These are phyloP conservation scores for Melanotaenia pygmaea DNA, from an alignment of 2,797 vertebrate species.

Conservation along the genomic window DNA sequence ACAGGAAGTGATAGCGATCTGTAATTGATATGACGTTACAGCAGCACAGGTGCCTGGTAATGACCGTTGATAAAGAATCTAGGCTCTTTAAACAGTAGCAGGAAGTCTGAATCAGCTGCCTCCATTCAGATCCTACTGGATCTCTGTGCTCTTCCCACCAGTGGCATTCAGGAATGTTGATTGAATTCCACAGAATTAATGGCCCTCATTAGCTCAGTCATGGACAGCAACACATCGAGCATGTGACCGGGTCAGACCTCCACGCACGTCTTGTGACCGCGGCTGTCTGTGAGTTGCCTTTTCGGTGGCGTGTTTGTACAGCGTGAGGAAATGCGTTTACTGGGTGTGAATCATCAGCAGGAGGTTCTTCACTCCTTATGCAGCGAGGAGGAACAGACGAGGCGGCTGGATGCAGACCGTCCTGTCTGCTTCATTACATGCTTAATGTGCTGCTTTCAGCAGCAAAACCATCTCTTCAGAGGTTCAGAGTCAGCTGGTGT, in stretches of 20 bases:
- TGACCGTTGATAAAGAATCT: background rate
- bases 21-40: conserved; percentile 19
- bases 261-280: conserved; percentile 49
- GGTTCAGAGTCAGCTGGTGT: conserved; percentile 4
- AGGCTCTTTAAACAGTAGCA: background rate
- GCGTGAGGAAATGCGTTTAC: background rate
- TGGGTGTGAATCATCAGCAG: conserved; percentile 30
- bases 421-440: conserved; percentile 56
- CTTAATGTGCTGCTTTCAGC: conserved; percentile 49
- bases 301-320: too few relatives aligned
- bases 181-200: conserved; percentile 64
- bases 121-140: background rate
- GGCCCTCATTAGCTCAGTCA: conserved; percentile 53
- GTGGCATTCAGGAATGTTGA: conserved; percentile 55
- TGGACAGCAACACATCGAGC: conserved; percentile 41
- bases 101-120: conserved; percentile 1
- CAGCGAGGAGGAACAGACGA: conserved; percentile 28
- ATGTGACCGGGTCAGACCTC: conserved; percentile 59
- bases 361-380: conserved; percentile 23
- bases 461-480: background rate
- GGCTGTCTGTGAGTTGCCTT: background rate
- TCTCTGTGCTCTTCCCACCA: conserved; percentile 19
- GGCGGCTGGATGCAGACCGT: conserved; percentile 29
- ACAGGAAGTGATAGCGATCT: background rate
- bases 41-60: background rate